Evolutionary conservation across 2,797 vertebrate genomes (phyloP).

Genomic region (Nasua narica): DNA sequence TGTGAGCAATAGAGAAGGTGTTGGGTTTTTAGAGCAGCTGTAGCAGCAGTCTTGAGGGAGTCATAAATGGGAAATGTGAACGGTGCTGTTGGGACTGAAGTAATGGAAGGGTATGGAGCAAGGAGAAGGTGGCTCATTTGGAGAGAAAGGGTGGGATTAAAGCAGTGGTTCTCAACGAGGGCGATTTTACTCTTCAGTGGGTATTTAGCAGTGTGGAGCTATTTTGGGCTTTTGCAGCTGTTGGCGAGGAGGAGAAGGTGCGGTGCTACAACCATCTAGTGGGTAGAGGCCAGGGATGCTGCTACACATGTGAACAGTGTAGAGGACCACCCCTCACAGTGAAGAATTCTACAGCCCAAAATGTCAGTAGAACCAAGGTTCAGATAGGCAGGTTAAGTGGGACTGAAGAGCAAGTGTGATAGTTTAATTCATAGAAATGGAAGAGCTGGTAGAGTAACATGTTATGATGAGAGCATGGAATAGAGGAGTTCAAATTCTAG

Average conservation of each 20-base stretch:
- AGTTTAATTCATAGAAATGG: neutral
- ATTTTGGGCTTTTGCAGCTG: constrained; percentile 4
- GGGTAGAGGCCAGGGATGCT: neutral
- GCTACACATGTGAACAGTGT: neutral
- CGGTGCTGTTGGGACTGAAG: neutral
- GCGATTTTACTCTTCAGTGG: neutral
- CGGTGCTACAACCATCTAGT: neutral
- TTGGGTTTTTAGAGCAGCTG: neutral
- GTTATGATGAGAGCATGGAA: neutral
- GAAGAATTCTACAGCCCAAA: neutral
- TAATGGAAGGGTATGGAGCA: neutral
- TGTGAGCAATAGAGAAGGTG: neutral
- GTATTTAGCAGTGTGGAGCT: neutral
- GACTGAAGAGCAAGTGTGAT: neutral
- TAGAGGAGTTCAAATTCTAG: neutral
- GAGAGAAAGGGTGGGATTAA: neutral
- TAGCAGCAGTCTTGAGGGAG: neutral
- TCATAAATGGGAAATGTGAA: neutral
- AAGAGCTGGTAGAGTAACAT: neutral
- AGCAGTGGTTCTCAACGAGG: neutral
- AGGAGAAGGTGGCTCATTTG: neutral
- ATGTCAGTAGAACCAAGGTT: neutral
- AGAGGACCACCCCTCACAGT: neutral
- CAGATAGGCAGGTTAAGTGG: neutral
- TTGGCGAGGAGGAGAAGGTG: neutral